Percentiles rank a stretch among this genome's conserved stretches.
Conservation (phyloP, 2,113 vertebrate genomes). For the Onychorhynchus coronatus region DNA sequence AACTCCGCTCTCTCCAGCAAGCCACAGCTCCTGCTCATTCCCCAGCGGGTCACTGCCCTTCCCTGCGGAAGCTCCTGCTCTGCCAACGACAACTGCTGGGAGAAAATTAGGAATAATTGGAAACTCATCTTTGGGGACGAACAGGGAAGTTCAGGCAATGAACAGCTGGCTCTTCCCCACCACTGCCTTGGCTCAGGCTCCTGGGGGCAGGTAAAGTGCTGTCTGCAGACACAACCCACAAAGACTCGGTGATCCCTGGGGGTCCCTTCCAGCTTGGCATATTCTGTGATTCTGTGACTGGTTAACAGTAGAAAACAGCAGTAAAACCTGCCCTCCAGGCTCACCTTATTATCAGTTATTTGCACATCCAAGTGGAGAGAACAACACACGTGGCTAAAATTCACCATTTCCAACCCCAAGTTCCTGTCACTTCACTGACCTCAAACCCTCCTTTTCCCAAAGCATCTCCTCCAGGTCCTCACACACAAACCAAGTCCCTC, state of each 20-base stretch:
- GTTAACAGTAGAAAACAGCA: neutral
- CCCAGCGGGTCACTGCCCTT: neutral
- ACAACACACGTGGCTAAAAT: neutral
- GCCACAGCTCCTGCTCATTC: neutral
- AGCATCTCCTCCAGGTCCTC: neutral
- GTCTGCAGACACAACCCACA: neutral
- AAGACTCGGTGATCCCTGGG: neutral
- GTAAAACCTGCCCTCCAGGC: neutral
- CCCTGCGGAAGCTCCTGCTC: neutral
- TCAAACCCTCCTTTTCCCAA: neutral
- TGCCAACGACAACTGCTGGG: neutral
- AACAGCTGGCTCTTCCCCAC: neutral
- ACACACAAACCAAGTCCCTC: neutral
- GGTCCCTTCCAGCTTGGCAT: neutral
- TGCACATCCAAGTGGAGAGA: neutral
- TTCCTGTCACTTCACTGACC: neutral
- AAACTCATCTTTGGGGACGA: neutral
- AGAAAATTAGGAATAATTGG: neutral
- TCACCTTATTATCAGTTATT: neutral
- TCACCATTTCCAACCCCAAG: neutral
- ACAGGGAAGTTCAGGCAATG: neutral
- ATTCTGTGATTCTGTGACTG: neutral
- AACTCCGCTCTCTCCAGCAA: neutral
- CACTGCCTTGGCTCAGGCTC: neutral
- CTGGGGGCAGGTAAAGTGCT: accelerated